Evolutionary conservation across 2,113 vertebrate species (phyloP).

Genomic region (Proteles cristata): DNA sequence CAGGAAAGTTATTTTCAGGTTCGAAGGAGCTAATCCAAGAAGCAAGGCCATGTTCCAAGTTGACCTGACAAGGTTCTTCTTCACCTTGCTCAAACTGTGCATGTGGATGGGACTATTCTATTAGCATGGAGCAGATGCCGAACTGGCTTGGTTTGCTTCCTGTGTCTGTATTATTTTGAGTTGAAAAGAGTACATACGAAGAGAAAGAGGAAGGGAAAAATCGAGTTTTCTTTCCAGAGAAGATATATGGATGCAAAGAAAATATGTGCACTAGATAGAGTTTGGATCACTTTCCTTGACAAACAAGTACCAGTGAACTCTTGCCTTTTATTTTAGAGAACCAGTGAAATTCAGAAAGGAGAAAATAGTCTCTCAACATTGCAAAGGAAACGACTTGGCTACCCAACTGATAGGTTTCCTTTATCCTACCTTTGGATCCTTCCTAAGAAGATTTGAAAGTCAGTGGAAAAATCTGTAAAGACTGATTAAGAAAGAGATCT

Average conservation of each 20-base stretch:
- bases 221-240: slow-evolving; percentile 8
- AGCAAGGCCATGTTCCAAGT: slow-evolving; percentile 62
- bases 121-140: not conserved
- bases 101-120: not conserved
- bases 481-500: not conserved
- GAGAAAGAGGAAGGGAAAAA: slow-evolving; percentile 39
- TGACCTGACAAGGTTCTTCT: slow-evolving; percentile 1
- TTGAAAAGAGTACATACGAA: slow-evolving; percentile 39
- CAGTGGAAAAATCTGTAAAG: slow-evolving; percentile 26
- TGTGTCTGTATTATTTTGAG: slow-evolving; percentile 26
- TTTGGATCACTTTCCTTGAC: slow-evolving; percentile 40
- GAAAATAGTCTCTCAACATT: slow-evolving; percentile 15
- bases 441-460: slow-evolving; percentile 31
- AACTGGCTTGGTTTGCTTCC: slow-evolving; percentile 31
- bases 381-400: slow-evolving; percentile 34
- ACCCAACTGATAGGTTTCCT: not conserved
- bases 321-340: slow-evolving; percentile 50
- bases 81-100: not conserved
- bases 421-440: slow-evolving; percentile 22
- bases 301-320: slow-evolving; percentile 51
- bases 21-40: slow-evolving; percentile 54
- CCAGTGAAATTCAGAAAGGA: slow-evolving; percentile 33
- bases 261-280: not conserved
- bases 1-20: slow-evolving; percentile 73
- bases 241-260: slow-evolving; percentile 29